Percentiles rank a stretch among this genome's conserved stretches.
These are phyloP conservation scores for Peribatodes rhomboidaria DNA, from an alignment of 2,888 invertebrate genomes.

Conservation along the genomic window DNA sequence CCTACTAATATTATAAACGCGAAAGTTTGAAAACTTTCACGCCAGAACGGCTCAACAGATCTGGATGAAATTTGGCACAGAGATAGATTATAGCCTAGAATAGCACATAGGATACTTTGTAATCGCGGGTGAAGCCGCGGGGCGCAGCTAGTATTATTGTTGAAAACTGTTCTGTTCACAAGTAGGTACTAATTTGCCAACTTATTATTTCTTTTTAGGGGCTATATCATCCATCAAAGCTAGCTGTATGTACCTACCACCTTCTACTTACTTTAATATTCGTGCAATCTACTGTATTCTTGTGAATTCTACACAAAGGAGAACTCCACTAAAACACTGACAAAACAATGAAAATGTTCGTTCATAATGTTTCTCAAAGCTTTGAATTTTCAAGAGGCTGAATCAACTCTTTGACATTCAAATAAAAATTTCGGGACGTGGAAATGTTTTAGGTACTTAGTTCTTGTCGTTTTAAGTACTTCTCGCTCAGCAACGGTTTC, in stretches of 20 bases:
- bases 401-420: conserved; percentile 53
- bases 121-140: too few relatives aligned
- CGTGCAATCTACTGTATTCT: conserved; percentile 7
- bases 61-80: too few relatives aligned
- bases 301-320: conserved; percentile 21
- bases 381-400: conserved; percentile 45
- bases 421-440: conserved; percentile 57
- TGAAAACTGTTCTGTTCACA: too few relatives aligned
- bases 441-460: too few relatives aligned
- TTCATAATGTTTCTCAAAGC: conserved; percentile 29
- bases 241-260: background rate
- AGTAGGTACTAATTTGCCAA: background rate
- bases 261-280: conserved; percentile 4
- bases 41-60: too few relatives aligned
- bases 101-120: too few relatives aligned
- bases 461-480: too few relatives aligned
- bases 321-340: conserved; percentile 23
- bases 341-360: conserved; percentile 25
- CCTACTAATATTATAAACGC: too few relatives aligned
- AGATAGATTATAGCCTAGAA: too few relatives aligned
- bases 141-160: too few relatives aligned
- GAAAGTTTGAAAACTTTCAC: too few relatives aligned
- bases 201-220: background rate
- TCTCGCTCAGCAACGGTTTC: conserved; percentile 25
- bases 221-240: background rate